phyloP scores from a whole-genome alignment of 2,797 vertebrate genomes.

The Neopelma chrysocephalum region DNA sequence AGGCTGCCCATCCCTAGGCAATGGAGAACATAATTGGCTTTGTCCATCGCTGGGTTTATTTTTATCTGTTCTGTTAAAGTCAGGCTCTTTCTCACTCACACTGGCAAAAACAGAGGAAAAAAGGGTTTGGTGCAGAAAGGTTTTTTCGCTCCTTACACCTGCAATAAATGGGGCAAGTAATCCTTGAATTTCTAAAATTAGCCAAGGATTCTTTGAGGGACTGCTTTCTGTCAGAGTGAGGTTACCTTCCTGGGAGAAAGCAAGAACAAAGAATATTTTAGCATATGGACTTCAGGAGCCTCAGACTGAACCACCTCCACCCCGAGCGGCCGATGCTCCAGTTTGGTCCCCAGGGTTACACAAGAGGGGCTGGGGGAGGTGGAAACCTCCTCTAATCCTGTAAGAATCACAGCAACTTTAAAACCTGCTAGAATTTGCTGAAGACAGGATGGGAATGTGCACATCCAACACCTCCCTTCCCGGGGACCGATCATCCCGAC shows the following conservation, averaged over 20 bases:
- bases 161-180: neutral
- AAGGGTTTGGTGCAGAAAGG: neutral
- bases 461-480: neutral
- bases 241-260: neutral
- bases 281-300: neutral
- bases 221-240: neutral
- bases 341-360: neutral
- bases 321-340: neutral
- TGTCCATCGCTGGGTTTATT: slow-evolving; percentile 53
- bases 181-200: slow-evolving; percentile 11
- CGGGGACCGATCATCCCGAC: neutral
- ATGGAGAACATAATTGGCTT: slow-evolving; percentile 61
- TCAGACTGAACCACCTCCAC: neutral
- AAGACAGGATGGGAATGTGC: neutral
- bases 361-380: neutral
- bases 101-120: neutral
- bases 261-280: neutral
- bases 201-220: neutral
- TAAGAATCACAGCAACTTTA: neutral
- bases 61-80: slow-evolving; percentile 54
- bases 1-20: slow-evolving; percentile 68
- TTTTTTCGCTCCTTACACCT: neutral
- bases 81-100: neutral
- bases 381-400: neutral
- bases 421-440: neutral